A percentile compares a stretch with the other conserved stretches of the same genome.
Conservation (phyloP, 2,113 vertebrate genomes). For the Pterocles orientalis region DNA sequence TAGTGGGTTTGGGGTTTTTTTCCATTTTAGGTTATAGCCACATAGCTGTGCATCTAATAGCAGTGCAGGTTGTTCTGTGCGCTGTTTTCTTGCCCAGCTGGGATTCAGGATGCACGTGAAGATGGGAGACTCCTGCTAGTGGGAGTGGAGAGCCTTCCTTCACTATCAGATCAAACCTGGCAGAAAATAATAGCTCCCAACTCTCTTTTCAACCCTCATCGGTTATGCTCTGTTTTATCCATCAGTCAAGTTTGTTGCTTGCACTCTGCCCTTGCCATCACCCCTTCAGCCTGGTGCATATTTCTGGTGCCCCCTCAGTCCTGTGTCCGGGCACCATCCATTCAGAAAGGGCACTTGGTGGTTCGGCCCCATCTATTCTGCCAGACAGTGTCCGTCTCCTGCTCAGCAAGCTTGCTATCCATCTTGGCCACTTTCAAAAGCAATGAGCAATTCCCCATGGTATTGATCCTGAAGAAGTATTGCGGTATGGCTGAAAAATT, state of each 20-base stretch:
- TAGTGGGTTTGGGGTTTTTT: neutral
- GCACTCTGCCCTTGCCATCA: neutral
- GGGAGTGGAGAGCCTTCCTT: neutral
- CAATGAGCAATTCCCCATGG: rapidly evolving
- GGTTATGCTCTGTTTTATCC: rapidly evolving
- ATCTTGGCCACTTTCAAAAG: neutral
- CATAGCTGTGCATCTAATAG: neutral
- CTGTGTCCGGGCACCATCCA: rapidly evolving
- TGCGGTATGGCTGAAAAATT: neutral
- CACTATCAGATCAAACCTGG: neutral
- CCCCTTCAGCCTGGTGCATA: neutral
- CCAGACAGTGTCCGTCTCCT: too few relatives aligned
- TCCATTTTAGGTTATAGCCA: neutral
- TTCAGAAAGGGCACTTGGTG: rapidly evolving
- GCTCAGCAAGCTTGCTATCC: neutral
- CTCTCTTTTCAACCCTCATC: neutral
- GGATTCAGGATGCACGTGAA: neutral
- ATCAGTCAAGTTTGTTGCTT: neutral
- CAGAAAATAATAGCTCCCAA: neutral
- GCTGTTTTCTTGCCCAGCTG: neutral
- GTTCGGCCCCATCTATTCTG: neutral
- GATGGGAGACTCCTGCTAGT: neutral
- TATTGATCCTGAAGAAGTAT: neutral
- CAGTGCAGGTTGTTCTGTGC: neutral
- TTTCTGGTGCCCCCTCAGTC: neutral